Conservation (phyloP, 2,797 vertebrate species). For the Aphelocoma californica region DNA sequence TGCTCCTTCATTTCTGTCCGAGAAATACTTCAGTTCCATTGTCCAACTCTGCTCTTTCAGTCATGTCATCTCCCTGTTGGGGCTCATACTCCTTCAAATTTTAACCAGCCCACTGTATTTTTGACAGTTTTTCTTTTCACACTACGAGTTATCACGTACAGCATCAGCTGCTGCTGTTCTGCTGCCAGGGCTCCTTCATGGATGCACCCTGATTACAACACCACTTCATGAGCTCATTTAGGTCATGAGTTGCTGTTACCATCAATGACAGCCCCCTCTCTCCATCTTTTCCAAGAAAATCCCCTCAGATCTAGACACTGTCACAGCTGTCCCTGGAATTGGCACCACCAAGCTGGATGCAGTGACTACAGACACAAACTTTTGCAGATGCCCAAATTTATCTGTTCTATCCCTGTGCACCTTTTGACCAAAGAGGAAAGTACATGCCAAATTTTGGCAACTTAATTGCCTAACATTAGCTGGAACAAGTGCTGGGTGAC, state of each 20-base stretch:
- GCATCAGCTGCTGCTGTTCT: neutral
- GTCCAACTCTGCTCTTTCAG: neutral
- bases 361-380: neutral
- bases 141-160: neutral
- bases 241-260: neutral
- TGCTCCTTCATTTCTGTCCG: neutral
- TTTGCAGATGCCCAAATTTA: neutral
- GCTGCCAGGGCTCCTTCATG: neutral
- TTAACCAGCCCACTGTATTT: neutral
- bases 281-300: neutral
- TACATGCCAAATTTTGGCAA: fast-evolving
- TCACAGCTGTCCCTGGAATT: neutral
- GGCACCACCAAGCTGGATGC: neutral
- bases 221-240: neutral
- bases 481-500: neutral
- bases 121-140: neutral
- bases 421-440: neutral
- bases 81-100: neutral
- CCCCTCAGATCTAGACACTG: neutral
- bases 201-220: fast-evolving
- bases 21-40: neutral
- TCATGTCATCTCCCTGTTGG: neutral
- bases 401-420: neutral
- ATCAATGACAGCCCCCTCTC: neutral
- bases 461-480: neutral